A percentile compares a stretch with the other conserved stretches of the same genome.
phyloP scores from a whole-genome alignment of 2,888 invertebrate genomes.

The Sturmia bella region DNA sequence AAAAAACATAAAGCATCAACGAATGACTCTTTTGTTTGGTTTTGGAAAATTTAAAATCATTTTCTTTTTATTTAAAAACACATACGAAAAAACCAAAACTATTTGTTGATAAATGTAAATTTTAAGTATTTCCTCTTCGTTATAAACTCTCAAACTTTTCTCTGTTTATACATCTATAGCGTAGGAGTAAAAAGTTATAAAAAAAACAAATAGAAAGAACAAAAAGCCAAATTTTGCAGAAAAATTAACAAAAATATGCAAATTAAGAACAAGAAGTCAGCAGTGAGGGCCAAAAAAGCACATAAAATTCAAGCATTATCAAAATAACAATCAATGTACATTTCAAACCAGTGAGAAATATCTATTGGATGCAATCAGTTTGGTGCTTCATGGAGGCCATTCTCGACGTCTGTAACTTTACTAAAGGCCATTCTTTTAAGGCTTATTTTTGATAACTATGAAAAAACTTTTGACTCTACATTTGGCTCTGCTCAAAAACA shows the following conservation, averaged over 20 bases:
- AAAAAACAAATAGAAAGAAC: conserved; percentile 28
- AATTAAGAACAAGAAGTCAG: conserved; percentile 76
- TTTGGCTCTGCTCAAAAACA: too few relatives aligned
- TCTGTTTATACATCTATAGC: conserved; percentile 12
- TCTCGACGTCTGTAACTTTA: too few relatives aligned
- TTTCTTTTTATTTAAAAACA: conserved; percentile 46
- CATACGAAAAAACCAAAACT: conserved; percentile 70
- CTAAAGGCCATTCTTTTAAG: too few relatives aligned
- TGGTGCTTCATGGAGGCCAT: too few relatives aligned
- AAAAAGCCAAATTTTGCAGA: conserved; percentile 74
- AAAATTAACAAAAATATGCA: conserved; percentile 80
- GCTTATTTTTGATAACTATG: too few relatives aligned
- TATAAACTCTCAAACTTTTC: conserved; percentile 73
- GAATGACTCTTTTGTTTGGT: background rate
- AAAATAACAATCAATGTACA: too few relatives aligned
- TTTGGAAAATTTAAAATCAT: conserved; percentile 12
- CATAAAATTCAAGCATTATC: conserved; percentile 1
- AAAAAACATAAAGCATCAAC: background rate
- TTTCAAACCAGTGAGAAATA: too few relatives aligned
- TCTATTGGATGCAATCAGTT: too few relatives aligned
- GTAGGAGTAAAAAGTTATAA: conserved; percentile 26
- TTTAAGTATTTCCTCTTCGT: conserved; percentile 80
- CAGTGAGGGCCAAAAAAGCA: conserved; percentile 44
- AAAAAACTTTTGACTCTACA: too few relatives aligned
- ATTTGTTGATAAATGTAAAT: conserved; percentile 77